These are phyloP conservation scores for Meganola albula DNA, from an alignment of 2,888 invertebrate species.

Conservation along the genomic window DNA sequence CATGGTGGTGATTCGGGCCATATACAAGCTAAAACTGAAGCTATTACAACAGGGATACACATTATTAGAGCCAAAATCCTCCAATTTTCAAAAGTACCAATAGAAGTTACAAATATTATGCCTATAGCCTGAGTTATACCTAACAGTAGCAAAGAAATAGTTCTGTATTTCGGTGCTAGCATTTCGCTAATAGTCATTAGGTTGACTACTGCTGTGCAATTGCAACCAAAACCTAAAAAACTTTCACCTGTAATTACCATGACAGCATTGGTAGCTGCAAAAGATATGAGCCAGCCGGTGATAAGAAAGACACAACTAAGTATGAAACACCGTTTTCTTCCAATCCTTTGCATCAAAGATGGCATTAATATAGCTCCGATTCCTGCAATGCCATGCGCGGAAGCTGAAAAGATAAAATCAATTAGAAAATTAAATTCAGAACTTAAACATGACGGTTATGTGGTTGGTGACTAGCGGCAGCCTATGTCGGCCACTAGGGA, in stretches of 20 bases:
- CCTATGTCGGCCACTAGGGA: background rate
- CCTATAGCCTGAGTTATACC: slow-evolving; percentile 16
- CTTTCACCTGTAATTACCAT: background rate
- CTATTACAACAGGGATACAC: background rate
- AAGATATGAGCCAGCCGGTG: slow-evolving; percentile 20
- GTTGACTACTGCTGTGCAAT: slow-evolving; percentile 18
- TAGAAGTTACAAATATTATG: background rate
- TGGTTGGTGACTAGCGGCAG: background rate
- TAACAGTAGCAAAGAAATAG: slow-evolving; percentile 14
- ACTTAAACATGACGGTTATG: background rate
- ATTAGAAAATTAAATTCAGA: background rate
- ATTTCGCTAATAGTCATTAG: slow-evolving; percentile 24
- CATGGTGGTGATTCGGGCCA: slow-evolving; percentile 27
- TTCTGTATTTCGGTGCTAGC: slow-evolving; percentile 20
- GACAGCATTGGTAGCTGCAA: slow-evolving; percentile 5
- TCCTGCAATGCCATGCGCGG: slow-evolving; percentile 20
- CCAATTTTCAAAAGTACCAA: slow-evolving; percentile 7
- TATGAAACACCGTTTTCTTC: slow-evolving; percentile 21
- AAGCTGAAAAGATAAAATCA: slow-evolving; percentile 11
- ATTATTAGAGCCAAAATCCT: slow-evolving; percentile 1
- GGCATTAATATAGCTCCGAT: slow-evolving; percentile 20
- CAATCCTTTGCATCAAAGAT: slow-evolving; percentile 18
- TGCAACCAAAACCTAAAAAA: slow-evolving; percentile 18
- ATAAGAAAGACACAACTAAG: slow-evolving; percentile 13
- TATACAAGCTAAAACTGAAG: slow-evolving; percentile 4